These are phyloP conservation scores for Drosophila rufa DNA, from an alignment of 1,140 invertebrate genomes.

Conservation along the genomic window DNA sequence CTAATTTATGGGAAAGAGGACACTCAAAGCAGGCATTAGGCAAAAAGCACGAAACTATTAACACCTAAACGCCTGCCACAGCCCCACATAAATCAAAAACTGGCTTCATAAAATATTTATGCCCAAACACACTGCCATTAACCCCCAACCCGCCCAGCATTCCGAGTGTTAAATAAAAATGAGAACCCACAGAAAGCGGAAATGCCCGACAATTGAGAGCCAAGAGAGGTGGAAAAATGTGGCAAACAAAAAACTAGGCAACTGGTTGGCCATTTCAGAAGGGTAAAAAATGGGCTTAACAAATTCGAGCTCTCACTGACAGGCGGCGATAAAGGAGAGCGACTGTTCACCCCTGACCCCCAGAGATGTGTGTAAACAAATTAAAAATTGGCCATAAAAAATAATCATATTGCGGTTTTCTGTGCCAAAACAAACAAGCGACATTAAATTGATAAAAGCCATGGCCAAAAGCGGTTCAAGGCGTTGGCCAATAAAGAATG, in stretches of 20 bases:
- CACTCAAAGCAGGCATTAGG: slow-evolving; percentile 11
- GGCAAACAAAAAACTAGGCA: slow-evolving; percentile 42
- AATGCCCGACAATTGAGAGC: slow-evolving; percentile 59
- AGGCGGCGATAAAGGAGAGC: slow-evolving; percentile 55
- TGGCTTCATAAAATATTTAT: slow-evolving; percentile 79
- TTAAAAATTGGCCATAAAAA: slow-evolving; percentile 80
- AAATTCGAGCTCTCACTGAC: slow-evolving; percentile 52
- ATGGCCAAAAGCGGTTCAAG: slow-evolving; percentile 30
- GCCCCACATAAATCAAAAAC: slow-evolving; percentile 69
- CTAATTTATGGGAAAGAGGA: background rate
- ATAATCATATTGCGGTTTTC: slow-evolving; percentile 74
- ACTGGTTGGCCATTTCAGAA: slow-evolving; percentile 72
- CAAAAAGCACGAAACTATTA: slow-evolving; percentile 64
- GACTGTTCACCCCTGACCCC: background rate
- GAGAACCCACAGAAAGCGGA: slow-evolving; percentile 48
- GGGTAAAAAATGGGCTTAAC: slow-evolving; percentile 12
- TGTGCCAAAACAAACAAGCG: slow-evolving; percentile 64
- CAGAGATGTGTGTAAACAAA: slow-evolving; percentile 74
- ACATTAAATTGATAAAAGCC: slow-evolving; percentile 65
- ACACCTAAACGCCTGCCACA: slow-evolving; percentile 66
- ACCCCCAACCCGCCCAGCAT: slow-evolving; percentile 10
- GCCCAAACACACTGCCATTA: slow-evolving; percentile 17
- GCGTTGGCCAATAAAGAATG: slow-evolving; percentile 43
- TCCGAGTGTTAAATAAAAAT: slow-evolving; percentile 72
- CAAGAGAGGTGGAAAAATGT: background rate